Conservation (phyloP, 2,888 invertebrate genomes). For the Mycogona germanica region DNA sequence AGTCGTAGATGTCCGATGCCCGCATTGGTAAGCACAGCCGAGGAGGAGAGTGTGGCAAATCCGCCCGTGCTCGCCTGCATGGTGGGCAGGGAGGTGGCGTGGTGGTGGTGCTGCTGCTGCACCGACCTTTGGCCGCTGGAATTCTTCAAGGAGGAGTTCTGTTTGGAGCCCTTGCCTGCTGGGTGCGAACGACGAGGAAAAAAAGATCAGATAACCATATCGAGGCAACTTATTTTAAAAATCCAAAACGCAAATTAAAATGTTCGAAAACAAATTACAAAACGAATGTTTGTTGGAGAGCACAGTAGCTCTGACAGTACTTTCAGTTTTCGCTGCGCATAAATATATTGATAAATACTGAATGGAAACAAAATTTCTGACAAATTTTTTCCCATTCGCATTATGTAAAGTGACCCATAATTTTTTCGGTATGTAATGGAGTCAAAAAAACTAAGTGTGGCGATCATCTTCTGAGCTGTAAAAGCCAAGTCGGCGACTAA, state of each 20-base stretch:
- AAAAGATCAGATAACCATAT: too few relatives aligned
- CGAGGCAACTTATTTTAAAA: too few relatives aligned
- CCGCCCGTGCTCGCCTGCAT: not conserved
- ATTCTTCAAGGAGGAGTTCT: constrained; percentile 8
- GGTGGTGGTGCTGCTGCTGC: constrained; percentile 4
- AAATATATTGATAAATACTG: not conserved
- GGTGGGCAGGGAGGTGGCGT: constrained; percentile 10
- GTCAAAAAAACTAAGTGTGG: not conserved
- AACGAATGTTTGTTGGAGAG: too few relatives aligned
- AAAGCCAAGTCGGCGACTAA: not conserved
- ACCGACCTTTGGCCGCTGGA: constrained; percentile 7
- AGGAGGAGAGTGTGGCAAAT: not conserved
- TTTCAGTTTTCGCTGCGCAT: not conserved
- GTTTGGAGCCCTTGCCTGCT: constrained; percentile 8
- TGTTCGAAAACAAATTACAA: too few relatives aligned
- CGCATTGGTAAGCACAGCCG: not conserved
- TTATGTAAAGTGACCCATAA: too few relatives aligned
- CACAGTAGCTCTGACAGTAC: not conserved
- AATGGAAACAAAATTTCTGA: too few relatives aligned
- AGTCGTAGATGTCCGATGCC: too few relatives aligned
- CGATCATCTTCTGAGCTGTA: too few relatives aligned
- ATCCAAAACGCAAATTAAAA: too few relatives aligned
- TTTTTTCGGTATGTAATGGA: too few relatives aligned
- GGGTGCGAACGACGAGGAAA: too few relatives aligned
- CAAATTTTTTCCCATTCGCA: too few relatives aligned